These are phyloP conservation scores for Schizaphis graminum DNA, from an alignment of 2,888 invertebrate species.

Conservation along the genomic window DNA sequence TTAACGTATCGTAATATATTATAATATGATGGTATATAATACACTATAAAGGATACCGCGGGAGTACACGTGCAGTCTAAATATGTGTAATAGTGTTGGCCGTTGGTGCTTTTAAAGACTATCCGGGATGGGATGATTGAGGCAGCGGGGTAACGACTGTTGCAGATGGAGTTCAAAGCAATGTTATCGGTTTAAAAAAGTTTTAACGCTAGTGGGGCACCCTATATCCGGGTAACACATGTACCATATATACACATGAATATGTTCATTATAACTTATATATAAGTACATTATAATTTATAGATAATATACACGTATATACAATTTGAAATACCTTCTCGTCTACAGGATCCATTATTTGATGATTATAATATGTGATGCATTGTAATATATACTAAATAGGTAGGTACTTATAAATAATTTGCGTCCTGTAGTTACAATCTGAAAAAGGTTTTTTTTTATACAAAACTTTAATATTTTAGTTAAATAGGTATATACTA, in stretches of 20 bases:
- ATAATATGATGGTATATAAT: background rate
- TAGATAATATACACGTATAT: background rate
- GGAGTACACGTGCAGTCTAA: background rate
- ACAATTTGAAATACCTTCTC: background rate
- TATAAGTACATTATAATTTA: background rate
- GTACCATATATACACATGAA: background rate
- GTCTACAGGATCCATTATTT: background rate
- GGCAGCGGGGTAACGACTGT: background rate
- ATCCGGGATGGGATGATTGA: background rate
- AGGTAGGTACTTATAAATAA: background rate
- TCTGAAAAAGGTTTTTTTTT: background rate
- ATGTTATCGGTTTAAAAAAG: background rate
- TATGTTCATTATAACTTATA: background rate
- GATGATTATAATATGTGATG: background rate
- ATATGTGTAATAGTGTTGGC: background rate
- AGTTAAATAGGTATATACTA: background rate
- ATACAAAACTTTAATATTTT: background rate
- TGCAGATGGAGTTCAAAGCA: background rate
- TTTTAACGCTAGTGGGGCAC: background rate
- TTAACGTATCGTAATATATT: background rate
- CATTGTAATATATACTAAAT: background rate
- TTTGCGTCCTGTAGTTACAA: background rate
- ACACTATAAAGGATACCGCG: background rate
- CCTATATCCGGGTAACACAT: conserved; percentile 8
- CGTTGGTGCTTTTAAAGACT: background rate